Base-by-base conservation (phyloP, 2,888 invertebrate species). In the Chalcis sispes region DNA sequence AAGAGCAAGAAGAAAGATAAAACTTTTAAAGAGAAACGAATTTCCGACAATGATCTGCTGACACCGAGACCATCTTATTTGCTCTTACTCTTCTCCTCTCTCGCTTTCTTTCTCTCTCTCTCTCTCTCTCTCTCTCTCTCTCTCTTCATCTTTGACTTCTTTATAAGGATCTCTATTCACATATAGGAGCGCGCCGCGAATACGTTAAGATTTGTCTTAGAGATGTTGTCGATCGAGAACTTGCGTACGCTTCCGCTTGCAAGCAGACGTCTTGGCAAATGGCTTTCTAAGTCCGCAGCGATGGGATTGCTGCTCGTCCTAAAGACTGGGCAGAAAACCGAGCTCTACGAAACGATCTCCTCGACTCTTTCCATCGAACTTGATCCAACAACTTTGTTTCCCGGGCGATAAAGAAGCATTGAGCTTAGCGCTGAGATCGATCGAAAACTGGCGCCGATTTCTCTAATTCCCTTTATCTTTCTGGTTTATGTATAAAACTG, bases 21-120 rank as follows among this genome's bases (percentile, higher is more conserved):
- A 40, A 32, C 5, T 1, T 15, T 2, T n/a, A 46, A 46, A 40
- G 18, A 50, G n/a, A n/a, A n/a, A n/a, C n/a, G n/a, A n/a, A n/a
- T n/a, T n/a, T 25, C n/a, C 8, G 32, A 18, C 2, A 54, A 20
- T 50, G 81, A 83, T 80, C 82, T 83, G 85, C 85, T 85, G 85
- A 85, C 85, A 82, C 81, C 74, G 80, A 72, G 74, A 76, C 81
- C 81, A 81, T 66, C n/a, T n/a, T 65, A 66, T 50, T 66, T 66
- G 36, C 23, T 15, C 15, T 54, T 20, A n/a, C 20, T 36, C 18
- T 29, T 54, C 71, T 4, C 56, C 29, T 70, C 54, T 36, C 1
- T 40, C n/a, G 4, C 18, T 36, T 32, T n/a, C 1, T 10, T 23
- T 7, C 23, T 15, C 18, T 4, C 46, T 15, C 25, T 15, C 42